These are phyloP conservation scores for Drosophila arizonae DNA, from an alignment of 1,140 invertebrate species.

Conservation along the genomic window DNA sequence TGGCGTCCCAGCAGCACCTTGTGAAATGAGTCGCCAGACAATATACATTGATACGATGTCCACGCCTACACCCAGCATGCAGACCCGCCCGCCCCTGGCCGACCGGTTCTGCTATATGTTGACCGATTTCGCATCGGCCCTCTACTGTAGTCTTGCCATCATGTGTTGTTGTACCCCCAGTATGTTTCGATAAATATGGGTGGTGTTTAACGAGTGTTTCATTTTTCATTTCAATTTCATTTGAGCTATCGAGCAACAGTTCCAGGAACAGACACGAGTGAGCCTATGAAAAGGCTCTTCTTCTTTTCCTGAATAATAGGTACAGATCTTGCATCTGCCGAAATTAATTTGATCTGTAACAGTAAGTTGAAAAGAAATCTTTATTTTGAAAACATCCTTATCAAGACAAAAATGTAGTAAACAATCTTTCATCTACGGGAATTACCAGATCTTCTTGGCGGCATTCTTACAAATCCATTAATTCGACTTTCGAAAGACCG, in stretches of 20 bases:
- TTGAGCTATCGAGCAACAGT: not conserved
- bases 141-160: conserved; percentile 72
- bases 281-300: no score
- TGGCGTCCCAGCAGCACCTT: conserved; percentile 34
- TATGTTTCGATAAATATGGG: conserved; percentile 57
- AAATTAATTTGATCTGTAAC: no score
- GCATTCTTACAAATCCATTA: no score
- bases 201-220: not conserved
- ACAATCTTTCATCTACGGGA: no score
- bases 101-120: conserved; percentile 75
- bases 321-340: no score
- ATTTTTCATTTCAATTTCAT: not conserved
- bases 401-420: no score
- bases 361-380: no score
- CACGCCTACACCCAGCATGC: conserved; percentile 27
- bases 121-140: conserved; percentile 67
- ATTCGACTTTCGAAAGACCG: no score
- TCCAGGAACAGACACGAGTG: no score
- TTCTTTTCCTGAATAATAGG: no score
- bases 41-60: conserved; percentile 53
- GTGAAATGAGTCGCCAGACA: conserved; percentile 54
- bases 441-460: no score
- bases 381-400: no score
- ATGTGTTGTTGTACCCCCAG: conserved; percentile 76
- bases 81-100: conserved; percentile 43